Evolutionary conservation across 2,797 vertebrate genomes (phyloP).

Genomic region (Limnodromus scolopaceus): DNA sequence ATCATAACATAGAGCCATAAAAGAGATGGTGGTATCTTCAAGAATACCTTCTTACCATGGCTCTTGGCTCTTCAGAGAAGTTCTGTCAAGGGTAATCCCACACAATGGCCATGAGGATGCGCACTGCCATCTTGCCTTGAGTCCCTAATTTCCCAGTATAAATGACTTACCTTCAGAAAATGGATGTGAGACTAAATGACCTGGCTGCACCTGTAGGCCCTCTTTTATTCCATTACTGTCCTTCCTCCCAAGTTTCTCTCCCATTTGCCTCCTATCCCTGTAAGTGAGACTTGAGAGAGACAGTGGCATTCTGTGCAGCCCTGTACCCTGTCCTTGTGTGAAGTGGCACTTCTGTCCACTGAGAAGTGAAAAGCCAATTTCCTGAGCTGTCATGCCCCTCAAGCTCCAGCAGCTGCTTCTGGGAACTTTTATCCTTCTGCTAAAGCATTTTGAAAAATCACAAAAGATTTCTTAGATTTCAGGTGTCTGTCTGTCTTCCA

Average conservation of each 20-base stretch:
- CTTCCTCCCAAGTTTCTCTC: neutral
- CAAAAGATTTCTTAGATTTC: neutral
- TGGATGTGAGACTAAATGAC: neutral
- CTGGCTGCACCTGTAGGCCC: neutral
- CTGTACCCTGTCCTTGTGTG: neutral
- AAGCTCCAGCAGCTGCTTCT: neutral
- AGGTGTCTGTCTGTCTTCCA: neutral
- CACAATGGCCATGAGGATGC: neutral
- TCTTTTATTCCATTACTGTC: neutral
- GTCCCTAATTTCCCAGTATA: neutral
- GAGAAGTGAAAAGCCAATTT: neutral
- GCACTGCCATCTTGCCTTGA: neutral
- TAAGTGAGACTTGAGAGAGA: neutral
- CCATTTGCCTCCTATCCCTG: neutral
- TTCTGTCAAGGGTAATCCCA: neutral
- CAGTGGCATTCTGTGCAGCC: neutral
- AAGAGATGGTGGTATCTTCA: neutral
- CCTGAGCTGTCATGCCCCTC: neutral
- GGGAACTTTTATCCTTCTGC: neutral
- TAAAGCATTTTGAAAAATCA: neutral
- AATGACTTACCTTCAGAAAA: neutral
- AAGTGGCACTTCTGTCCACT: neutral
- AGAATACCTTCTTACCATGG: neutral
- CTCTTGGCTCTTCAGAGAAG: neutral
- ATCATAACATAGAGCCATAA: neutral